Evolutionary conservation across 2,797 vertebrate genomes (phyloP).

Genomic region (Lagodon rhomboides): DNA sequence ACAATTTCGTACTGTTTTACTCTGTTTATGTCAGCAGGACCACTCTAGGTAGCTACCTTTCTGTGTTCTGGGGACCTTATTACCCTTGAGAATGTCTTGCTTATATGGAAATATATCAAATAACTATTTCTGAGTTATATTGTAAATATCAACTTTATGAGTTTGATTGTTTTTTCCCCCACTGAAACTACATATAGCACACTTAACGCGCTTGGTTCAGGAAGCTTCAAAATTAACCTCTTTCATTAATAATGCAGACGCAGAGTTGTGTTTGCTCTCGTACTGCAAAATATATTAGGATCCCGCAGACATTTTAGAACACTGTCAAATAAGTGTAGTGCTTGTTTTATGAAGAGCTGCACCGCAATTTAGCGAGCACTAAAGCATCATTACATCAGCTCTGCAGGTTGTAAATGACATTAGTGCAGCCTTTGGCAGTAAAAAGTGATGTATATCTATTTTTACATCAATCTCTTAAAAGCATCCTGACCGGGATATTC

Average conservation of each 20-base stretch:
- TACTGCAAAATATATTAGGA: neutral
- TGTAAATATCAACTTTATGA: too few relatives aligned
- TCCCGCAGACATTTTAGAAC: neutral
- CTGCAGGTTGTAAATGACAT: slow-evolving; percentile 30
- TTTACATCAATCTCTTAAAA: slow-evolving; percentile 45
- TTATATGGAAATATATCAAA: too few relatives aligned
- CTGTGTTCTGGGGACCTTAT: too few relatives aligned
- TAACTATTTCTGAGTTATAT: too few relatives aligned
- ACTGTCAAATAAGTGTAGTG: slow-evolving; percentile 13
- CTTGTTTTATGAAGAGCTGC: slow-evolving; percentile 5
- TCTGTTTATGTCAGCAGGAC: too few relatives aligned
- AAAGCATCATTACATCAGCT: slow-evolving; percentile 33
- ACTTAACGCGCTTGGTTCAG: neutral
- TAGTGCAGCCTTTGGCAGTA: slow-evolving; percentile 23
- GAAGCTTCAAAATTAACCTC: slow-evolving; percentile 2
- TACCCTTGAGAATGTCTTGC: too few relatives aligned
- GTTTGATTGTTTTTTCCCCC: too few relatives aligned
- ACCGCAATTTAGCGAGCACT: slow-evolving; percentile 10
- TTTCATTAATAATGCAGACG: slow-evolving; percentile 12
- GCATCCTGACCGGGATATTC: slow-evolving; percentile 41
- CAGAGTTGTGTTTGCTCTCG: neutral
- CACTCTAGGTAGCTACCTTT: too few relatives aligned
- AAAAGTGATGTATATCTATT: slow-evolving; percentile 39
- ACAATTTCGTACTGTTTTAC: too few relatives aligned
- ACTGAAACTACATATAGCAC: too few relatives aligned